Conservation (phyloP, 2,113 vertebrate genomes). For the Riparia riparia region DNA sequence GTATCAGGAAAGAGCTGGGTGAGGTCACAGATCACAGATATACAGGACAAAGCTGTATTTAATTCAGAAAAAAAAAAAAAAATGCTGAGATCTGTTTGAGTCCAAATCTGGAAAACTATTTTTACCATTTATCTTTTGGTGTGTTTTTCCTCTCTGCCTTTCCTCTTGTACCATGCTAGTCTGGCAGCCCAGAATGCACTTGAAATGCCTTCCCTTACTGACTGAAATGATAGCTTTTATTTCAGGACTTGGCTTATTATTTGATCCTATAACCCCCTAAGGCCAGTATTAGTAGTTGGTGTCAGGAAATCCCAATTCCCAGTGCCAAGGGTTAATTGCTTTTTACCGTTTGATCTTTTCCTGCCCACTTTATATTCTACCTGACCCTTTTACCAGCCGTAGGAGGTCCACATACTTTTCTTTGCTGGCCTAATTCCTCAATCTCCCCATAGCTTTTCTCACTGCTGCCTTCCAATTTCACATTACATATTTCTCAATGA, state of each 20-base stretch:
- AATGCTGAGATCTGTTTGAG: not conserved
- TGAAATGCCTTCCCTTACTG: slow-evolving; percentile 28
- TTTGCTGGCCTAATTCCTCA: slow-evolving; percentile 37
- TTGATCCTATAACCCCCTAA: slow-evolving; percentile 62
- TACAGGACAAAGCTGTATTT: not conserved
- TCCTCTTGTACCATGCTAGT: not conserved
- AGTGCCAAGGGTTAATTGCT: slow-evolving; percentile 68
- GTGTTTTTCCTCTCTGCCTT: not conserved
- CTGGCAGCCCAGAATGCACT: not conserved
- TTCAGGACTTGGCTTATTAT: slow-evolving; percentile 49
- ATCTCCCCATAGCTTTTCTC: slow-evolving; percentile 25
- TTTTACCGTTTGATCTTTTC: slow-evolving; percentile 66
- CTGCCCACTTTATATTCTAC: slow-evolving; percentile 26
- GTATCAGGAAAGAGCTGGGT: not conserved
- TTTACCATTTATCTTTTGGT: slow-evolving; percentile 10
- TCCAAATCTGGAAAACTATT: slow-evolving; percentile 11
- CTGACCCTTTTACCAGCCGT: slow-evolving; percentile 28
- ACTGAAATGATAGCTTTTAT: slow-evolving; percentile 41
- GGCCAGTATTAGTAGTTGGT: slow-evolving; percentile 45
- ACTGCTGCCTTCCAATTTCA: not conserved
- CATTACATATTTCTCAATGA: not conserved
- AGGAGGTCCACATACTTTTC: not conserved
- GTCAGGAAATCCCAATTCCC: slow-evolving; percentile 68
- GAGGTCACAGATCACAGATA: not conserved
- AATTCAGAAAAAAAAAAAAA: not conserved